phyloP scores from a whole-genome alignment of 2,113 vertebrate genomes.

The Himantopus leucocephalus region DNA sequence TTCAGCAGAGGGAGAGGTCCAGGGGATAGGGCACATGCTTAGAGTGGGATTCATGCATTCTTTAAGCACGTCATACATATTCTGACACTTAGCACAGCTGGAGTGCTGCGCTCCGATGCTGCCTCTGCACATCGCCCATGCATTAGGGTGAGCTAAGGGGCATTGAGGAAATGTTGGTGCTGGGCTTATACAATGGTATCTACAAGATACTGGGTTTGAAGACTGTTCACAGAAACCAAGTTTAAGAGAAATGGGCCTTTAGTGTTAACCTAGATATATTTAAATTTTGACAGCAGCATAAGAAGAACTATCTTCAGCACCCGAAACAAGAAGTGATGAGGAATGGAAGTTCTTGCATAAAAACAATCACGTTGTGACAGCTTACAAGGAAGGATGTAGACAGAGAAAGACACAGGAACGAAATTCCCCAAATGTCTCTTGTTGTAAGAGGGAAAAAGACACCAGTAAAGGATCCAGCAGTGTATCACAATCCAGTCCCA shows the following conservation, averaged over 20 bases:
- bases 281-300: neutral
- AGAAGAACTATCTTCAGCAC: neutral
- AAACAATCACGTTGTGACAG: neutral
- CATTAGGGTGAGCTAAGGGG: neutral
- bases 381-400: neutral
- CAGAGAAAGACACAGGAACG: neutral
- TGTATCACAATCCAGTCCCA: neutral
- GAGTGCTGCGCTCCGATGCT: neutral
- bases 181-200: neutral
- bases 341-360: neutral
- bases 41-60: neutral
- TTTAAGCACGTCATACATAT: neutral
- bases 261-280: neutral
- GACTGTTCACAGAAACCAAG: neutral
- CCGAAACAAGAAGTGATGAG: neutral
- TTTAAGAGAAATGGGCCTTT: neutral
- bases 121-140: neutral
- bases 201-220: rapidly evolving
- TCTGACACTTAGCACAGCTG: slow-evolving; percentile 1
- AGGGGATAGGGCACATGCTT: neutral
- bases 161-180: neutral
- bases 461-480: neutral
- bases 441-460: neutral
- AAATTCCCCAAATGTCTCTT: neutral
- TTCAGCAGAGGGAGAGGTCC: neutral